Evolutionary conservation across 2,888 invertebrate species (phyloP), one percentile per base, ranked within the genome.

Genomic region (Alcis repandata): DNA sequence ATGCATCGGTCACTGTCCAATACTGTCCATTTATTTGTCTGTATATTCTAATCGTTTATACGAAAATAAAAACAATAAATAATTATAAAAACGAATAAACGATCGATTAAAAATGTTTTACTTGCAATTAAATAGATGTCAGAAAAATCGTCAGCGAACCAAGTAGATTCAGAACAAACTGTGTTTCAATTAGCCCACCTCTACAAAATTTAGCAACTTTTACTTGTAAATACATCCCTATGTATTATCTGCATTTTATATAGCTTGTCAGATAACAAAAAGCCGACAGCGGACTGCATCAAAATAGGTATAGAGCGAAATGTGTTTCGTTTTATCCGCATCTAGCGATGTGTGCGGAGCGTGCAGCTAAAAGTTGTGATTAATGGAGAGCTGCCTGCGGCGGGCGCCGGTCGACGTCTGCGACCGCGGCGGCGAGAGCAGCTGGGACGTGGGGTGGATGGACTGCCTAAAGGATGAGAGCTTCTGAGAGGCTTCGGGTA

Each of bases 361-460:
- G 84, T 88, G 89, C 85, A 89, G 82, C 87, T 87, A 88, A 86
- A 89, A 86, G 83, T 86, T 79, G 86, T 92, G 92, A 92, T 92
- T 92, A 92, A 92, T 92, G 90, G 81, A 82, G 69, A 66, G 77
- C 77, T 83, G 87, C 83, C 87, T 85, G 85, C 85, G 85, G 84
- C 85, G 88, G 86, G 85, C 88, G 87, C 89, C 87, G 84, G 84
- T 80, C 86, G 86, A 77, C 83, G 83, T 84, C 87, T 88, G 85
- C 84, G 86, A 84, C 79, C 79, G 79, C 75, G 75, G 68, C 71
- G 57, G 19, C 76, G 41, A 82, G 79, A 74, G 20, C 48, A 69
- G 40, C 49, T 67, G 0, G 8, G 1, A 57, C 52, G 33, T 13
- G 17, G 10, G 46, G 1, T 9, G 7, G 0, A 11, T 8, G 0